Conservation (phyloP, 1,140 invertebrate genomes). For the Drosophila cardini region DNA sequence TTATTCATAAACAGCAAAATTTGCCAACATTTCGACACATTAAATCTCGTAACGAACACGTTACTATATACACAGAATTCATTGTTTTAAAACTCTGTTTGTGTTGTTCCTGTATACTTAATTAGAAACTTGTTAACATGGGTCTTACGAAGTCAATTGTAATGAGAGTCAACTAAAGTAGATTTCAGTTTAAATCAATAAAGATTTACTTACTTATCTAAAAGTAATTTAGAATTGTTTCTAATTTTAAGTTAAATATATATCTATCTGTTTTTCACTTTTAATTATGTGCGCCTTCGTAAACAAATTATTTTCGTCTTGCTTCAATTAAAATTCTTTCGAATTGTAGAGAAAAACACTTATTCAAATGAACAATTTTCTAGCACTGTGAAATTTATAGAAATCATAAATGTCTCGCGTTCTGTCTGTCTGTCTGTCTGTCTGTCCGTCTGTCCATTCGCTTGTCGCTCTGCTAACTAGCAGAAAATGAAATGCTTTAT, state of each 20-base stretch:
- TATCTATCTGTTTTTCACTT: background rate
- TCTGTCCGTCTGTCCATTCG: background rate
- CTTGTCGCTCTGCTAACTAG: slow-evolving; percentile 16
- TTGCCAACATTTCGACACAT: slow-evolving; percentile 22
- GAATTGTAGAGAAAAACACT: background rate
- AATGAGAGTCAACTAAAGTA: too few species aligned
- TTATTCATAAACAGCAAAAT: slow-evolving; percentile 38
- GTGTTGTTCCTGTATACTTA: background rate
- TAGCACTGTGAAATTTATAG: slow-evolving; percentile 34
- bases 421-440: too few species aligned
- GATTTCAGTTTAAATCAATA: too few species aligned
- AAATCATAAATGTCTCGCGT: slow-evolving; percentile 26
- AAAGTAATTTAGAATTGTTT: too few species aligned
- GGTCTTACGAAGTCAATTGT: too few species aligned
- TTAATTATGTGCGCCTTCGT: background rate
- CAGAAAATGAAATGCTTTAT: slow-evolving; percentile 66
- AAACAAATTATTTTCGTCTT: background rate
- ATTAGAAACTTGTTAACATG: too few species aligned
- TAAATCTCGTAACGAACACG: background rate
- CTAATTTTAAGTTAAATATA: too few species aligned
- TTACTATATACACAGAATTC: background rate
- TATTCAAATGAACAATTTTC: slow-evolving; percentile 27
- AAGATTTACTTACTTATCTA: too few species aligned
- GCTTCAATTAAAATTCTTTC: slow-evolving; percentile 28
- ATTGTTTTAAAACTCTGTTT: slow-evolving; percentile 2